Percentiles rank a stretch among this genome's conserved stretches.
Conservation (phyloP, 2,888 invertebrate genomes). For the Ctenicera cuprea region DNA sequence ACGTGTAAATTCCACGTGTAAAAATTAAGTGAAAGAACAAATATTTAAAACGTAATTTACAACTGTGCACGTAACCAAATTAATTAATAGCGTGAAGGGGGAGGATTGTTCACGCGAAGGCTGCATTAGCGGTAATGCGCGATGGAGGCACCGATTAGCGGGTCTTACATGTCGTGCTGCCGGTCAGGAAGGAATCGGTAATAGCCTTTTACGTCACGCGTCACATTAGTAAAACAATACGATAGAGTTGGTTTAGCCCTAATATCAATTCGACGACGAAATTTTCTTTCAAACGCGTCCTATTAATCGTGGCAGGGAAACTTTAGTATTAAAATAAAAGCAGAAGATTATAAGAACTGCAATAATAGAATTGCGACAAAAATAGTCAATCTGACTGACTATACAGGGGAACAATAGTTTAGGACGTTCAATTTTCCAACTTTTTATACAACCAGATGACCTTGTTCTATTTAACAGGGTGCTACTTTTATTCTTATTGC, state of each 20-base stretch:
- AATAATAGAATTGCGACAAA: too few relatives aligned
- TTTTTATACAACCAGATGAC: too few relatives aligned
- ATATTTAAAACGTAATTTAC: conserved; percentile 63
- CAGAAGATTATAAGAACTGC: too few relatives aligned
- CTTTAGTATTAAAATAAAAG: too few relatives aligned
- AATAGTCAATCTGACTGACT: too few relatives aligned
- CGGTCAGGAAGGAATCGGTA: conserved; percentile 61
- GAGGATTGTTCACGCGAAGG: conserved; percentile 61
- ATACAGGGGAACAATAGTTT: too few relatives aligned
- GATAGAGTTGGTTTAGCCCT: conserved; percentile 44
- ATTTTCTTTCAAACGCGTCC: neutral
- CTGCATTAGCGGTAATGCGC: conserved; percentile 63
- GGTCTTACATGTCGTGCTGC: conserved; percentile 54
- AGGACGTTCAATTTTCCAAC: too few relatives aligned
- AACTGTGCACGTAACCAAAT: conserved; percentile 58
- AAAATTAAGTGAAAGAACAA: conserved; percentile 57
- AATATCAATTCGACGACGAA: conserved; percentile 17
- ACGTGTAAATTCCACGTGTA: conserved; percentile 27
- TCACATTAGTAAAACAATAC: conserved; percentile 63
- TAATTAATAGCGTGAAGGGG: conserved; percentile 62
- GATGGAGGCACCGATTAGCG: conserved; percentile 62
- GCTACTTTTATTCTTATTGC: too few relatives aligned
- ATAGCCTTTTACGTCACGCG: conserved; percentile 62
- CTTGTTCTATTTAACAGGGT: too few relatives aligned
- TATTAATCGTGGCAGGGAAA: neutral